Evolutionary conservation across 2,888 invertebrate genomes (phyloP), one percentile per base, ranked within the genome.

Genomic region (Balanococcus diminutus): DNA sequence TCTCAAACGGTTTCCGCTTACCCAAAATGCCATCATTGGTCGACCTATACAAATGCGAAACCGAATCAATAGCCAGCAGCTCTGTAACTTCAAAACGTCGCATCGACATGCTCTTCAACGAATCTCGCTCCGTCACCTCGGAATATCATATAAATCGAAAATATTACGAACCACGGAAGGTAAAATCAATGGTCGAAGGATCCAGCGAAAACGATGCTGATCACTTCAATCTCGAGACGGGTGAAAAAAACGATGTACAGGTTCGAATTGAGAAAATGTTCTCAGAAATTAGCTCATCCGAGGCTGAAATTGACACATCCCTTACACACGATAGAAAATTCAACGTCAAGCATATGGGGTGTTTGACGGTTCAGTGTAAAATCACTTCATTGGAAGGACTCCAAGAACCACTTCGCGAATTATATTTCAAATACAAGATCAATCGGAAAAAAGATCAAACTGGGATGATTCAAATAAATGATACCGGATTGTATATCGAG

Each of bases 221-320:
- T 25, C 22, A 36, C 2, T 81, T 61, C 4, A 19, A 22, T n/a
- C 9, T 31, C 39, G 39, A 61, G 14, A 4, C 56, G 42, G 39
- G 16, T 86, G 88, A 88, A 88, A 87, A 88, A 88, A 87, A 88
- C 88, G 88, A 89, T 89, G 86, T 96, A 1, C 96, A 96, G 90
- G 96, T 95, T 19, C 93, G 95, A 88, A 96, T 96, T 90, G 96
- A 96, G 89, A 93, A 94, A 88, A 95, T 96, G 93, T 96, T 96
- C 89, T 92, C 92, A 86, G 88, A 89, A 72, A 88, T 90, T 11
- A 90, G 90, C 14, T 89, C 90, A 0, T 86, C 87, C n/a, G 87
- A 86, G 36, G 81, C 86, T 8, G 88, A 88, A 86, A 28, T 16
- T 11, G 82, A 82, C 16, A 56, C 83, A 0, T n/a, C 79, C n/a